Percentiles rank a stretch among this genome's conserved stretches.
These are phyloP conservation scores for Zaprionus lineosus DNA, from an alignment of 2,888 invertebrate genomes.

Conservation along the genomic window DNA sequence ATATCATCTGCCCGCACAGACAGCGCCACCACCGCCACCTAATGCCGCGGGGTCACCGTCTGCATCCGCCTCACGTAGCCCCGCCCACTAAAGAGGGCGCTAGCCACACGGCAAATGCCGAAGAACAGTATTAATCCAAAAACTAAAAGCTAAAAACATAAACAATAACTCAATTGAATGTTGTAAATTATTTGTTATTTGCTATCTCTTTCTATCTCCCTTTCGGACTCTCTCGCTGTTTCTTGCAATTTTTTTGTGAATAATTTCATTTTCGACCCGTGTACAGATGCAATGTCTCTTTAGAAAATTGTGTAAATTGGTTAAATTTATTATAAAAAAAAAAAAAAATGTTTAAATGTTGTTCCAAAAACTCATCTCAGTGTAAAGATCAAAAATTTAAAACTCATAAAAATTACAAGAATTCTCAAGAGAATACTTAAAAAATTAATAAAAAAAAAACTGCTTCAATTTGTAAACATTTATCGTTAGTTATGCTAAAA, in stretches of 20 bases:
- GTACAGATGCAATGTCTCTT: constrained; percentile 57
- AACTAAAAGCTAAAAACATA: constrained; percentile 7
- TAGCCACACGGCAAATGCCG: constrained; percentile 27
- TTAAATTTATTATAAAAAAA: constrained; percentile 66
- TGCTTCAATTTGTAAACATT: constrained; percentile 55
- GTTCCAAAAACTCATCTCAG: constrained; percentile 78
- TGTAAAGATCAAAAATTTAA: constrained; percentile 66
- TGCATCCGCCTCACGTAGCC: constrained; percentile 54
- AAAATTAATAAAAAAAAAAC: constrained; percentile 16
- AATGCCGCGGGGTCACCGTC: constrained; percentile 53
- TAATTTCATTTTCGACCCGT: constrained; percentile 30
- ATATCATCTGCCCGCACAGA: constrained; percentile 76
- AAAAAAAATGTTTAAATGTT: constrained; percentile 68
- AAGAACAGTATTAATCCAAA: constrained; percentile 66
- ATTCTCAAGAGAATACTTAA: constrained; percentile 8
- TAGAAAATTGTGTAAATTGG: constrained; percentile 63
- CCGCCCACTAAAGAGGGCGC: constrained; percentile 55
- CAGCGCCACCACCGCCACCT: constrained; percentile 42
- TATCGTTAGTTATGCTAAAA: constrained; percentile 57
- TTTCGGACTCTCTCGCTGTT: constrained; percentile 3
- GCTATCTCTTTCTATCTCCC: constrained; percentile 1
- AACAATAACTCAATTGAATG: constrained; percentile 47
- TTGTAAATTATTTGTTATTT: constrained; percentile 77
- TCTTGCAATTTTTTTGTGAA: constrained; percentile 54
- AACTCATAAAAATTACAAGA: constrained; percentile 21